phyloP scores from a whole-genome alignment of 1,140 invertebrate genomes.

The Stegodyphus dumicola region DNA sequence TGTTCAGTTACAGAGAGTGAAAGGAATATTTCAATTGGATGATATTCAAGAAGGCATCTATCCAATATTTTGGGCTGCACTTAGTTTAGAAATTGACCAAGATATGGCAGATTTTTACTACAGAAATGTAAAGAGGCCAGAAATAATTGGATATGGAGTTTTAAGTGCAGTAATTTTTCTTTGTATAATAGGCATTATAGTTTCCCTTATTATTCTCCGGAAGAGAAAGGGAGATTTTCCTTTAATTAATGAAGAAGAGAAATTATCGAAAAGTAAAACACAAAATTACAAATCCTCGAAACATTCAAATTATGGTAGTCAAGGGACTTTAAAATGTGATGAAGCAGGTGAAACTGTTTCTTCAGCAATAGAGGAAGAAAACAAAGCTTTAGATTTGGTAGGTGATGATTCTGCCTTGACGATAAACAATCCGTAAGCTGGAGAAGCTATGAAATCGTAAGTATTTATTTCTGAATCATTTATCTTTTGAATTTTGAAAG shows the following conservation, averaged over 20 bases:
- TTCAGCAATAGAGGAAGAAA: no score
- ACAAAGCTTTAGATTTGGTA: no score
- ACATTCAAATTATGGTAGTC: no score
- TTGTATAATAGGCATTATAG: conserved; percentile 2
- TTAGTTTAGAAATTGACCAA: conserved; percentile 40
- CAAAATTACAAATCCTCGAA: no score
- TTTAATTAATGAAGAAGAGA: not conserved
- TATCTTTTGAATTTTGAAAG: no score
- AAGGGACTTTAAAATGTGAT: no score
- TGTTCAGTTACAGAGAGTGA: not conserved
- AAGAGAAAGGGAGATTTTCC: not conserved
- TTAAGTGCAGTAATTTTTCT: not conserved
- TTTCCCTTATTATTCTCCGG: not conserved
- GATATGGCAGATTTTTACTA: conserved; percentile 47
- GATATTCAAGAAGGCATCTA: conserved; percentile 63
- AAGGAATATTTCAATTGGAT: conserved; percentile 56
- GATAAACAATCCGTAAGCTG: no score
- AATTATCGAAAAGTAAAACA: not conserved
- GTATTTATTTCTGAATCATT: no score
- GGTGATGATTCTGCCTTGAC: no score
- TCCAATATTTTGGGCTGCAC: conserved; percentile 64
- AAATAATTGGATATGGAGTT: conserved; percentile 32
- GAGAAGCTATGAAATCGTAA: no score
- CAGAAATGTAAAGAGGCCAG: conserved; percentile 17
- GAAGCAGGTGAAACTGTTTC: no score